These are phyloP conservation scores for Cantharis nigra DNA, from an alignment of 2,888 invertebrate genomes.

Conservation along the genomic window DNA sequence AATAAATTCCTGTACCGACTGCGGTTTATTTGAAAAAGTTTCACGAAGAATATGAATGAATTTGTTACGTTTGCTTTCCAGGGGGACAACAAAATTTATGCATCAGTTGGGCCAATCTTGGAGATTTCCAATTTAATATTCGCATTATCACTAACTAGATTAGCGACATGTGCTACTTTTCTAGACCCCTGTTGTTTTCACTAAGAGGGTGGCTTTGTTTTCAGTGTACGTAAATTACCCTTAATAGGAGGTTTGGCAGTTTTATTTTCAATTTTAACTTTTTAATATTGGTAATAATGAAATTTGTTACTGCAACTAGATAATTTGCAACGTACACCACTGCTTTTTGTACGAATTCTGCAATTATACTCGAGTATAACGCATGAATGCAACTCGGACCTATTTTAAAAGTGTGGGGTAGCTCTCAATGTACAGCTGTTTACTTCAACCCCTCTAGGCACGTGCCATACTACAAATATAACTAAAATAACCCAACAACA, in stretches of 20 bases:
- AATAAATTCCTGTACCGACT: not conserved
- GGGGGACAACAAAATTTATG: not conserved
- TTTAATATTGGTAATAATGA: not conserved
- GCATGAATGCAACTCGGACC: conserved; percentile 12
- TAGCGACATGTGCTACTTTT: conserved; percentile 20
- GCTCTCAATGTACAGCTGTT: conserved; percentile 32
- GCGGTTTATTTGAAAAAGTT: not conserved
- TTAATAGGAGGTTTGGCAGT: not conserved
- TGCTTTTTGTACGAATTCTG: not conserved
- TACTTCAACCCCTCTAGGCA: conserved; percentile 29
- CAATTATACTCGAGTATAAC: conserved; percentile 3
- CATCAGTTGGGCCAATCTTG: conserved; percentile 49
- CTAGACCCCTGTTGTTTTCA: conserved; percentile 4
- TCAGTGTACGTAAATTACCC: conserved; percentile 5
- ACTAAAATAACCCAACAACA: not conserved
- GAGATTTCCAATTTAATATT: conserved; percentile 28
- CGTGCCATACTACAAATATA: conserved; percentile 31
- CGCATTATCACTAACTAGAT: conserved; percentile 27
- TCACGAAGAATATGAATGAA: not conserved
- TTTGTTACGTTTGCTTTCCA: not conserved
- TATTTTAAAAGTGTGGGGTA: conserved; percentile 14
- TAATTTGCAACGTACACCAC: not conserved
- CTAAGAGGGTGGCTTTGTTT: conserved; percentile 3
- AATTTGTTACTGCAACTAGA: not conserved
- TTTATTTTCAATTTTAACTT: not conserved